Conservation (phyloP, 2,113 vertebrate genomes). For the Psophia crepitans region DNA sequence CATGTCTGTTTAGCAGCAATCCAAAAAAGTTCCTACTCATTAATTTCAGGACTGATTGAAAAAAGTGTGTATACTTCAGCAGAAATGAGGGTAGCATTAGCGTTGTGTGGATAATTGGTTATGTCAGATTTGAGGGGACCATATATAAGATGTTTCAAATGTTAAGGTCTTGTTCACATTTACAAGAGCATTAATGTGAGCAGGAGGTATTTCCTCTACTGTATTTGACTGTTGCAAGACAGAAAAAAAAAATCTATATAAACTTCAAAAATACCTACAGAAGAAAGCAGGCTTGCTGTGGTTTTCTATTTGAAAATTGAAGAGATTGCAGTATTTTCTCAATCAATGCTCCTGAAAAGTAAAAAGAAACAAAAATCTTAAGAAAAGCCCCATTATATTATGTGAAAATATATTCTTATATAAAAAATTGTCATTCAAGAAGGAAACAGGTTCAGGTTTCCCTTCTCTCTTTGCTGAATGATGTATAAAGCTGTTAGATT, state of each 20-base stretch:
- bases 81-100: neutral
- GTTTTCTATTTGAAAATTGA: neutral
- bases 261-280: neutral
- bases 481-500: neutral
- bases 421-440: neutral
- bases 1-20: neutral
- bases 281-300: neutral
- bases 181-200: neutral
- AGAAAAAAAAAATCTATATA: neutral
- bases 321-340: neutral
- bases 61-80: neutral
- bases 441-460: neutral
- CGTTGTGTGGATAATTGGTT: neutral
- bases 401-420: neutral
- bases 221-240: neutral
- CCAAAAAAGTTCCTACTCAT: neutral
- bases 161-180: too few species aligned
- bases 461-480: neutral
- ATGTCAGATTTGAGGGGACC: neutral
- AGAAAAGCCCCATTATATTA: neutral
- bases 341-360: neutral
- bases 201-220: neutral
- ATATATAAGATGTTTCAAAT: neutral
- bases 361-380: neutral
- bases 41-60: neutral